Conservation (phyloP, 1,140 invertebrate genomes). For the Drosophila varians region DNA sequence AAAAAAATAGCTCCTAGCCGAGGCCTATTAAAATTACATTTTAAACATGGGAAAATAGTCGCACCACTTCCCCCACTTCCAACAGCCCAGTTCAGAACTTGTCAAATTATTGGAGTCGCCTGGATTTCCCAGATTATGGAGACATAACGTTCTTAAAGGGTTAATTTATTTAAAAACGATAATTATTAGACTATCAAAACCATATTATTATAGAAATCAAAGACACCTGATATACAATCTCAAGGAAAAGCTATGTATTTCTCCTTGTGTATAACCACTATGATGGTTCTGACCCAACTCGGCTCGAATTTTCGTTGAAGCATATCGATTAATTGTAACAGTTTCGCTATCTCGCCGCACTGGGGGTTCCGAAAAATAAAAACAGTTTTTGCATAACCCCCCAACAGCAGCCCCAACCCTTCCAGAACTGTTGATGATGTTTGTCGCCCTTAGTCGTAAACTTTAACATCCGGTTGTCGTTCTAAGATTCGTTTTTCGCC, state of each 20-base stretch:
- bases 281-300: slow-evolving; percentile 29
- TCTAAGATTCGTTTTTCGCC: slow-evolving; percentile 57
- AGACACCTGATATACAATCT: no score
- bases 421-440: slow-evolving; percentile 13
- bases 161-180: no score
- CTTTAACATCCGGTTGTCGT: slow-evolving; percentile 78
- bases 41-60: background rate
- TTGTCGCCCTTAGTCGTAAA: slow-evolving; percentile 58
- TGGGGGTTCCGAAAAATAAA: slow-evolving; percentile 37
- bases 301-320: slow-evolving; percentile 64
- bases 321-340: slow-evolving; percentile 75
- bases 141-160: no score
- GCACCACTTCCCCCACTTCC: background rate
- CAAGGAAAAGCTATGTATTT: background rate
- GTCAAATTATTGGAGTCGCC: background rate
- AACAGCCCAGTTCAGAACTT: background rate
- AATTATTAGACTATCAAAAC: no score
- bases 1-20: slow-evolving; percentile 3
- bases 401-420: slow-evolving; percentile 14
- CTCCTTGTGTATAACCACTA: slow-evolving; percentile 21
- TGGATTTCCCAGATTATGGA: no score
- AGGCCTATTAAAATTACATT: slow-evolving; percentile 5
- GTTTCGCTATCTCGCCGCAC: slow-evolving; percentile 33
- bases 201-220: no score
- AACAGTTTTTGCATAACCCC: slow-evolving; percentile 48